phyloP scores from a whole-genome alignment of 2,888 invertebrate species.

The Lasioglossum oenotherae region DNA sequence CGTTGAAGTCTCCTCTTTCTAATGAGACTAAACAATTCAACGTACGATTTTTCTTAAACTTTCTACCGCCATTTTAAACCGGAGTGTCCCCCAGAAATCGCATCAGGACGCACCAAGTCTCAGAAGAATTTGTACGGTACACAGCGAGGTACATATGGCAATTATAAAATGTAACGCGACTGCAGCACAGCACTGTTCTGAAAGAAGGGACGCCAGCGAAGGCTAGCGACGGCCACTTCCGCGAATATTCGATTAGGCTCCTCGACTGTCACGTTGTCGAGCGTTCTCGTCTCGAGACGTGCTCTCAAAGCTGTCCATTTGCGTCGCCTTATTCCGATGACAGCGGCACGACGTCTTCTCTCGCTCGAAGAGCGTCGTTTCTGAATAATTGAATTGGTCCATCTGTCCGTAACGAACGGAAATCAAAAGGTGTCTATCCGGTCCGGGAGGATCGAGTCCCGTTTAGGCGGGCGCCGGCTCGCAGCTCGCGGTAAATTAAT shows the following conservation, averaged over 20 bases:
- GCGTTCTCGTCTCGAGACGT: neutral
- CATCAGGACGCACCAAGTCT: neutral
- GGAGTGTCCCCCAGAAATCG: no score
- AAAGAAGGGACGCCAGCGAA: neutral
- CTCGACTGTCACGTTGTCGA: neutral
- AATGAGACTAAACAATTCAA: neutral
- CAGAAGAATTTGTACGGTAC: neutral
- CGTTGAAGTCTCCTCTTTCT: no score
- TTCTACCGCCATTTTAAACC: no score
- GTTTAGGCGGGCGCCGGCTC: neutral
- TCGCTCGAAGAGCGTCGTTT: neutral
- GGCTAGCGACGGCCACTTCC: neutral
- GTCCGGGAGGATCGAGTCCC: conserved; percentile 3
- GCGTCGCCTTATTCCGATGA: neutral
- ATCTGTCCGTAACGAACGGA: conserved; percentile 27
- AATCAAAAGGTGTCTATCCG: conserved; percentile 45
- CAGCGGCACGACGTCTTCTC: neutral
- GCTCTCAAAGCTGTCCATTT: neutral
- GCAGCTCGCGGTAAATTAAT: conserved; percentile 50
- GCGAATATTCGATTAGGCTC: conserved; percentile 1
- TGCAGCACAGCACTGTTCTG: neutral
- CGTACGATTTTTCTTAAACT: neutral
- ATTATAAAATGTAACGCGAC: neutral
- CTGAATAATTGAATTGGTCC: conserved; percentile 41
- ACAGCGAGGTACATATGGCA: neutral